A percentile compares a stretch with the other conserved stretches of the same genome.
These are phyloP conservation scores for Trissolcus basalis DNA, from an alignment of 1,140 invertebrate genomes.

Conservation along the genomic window DNA sequence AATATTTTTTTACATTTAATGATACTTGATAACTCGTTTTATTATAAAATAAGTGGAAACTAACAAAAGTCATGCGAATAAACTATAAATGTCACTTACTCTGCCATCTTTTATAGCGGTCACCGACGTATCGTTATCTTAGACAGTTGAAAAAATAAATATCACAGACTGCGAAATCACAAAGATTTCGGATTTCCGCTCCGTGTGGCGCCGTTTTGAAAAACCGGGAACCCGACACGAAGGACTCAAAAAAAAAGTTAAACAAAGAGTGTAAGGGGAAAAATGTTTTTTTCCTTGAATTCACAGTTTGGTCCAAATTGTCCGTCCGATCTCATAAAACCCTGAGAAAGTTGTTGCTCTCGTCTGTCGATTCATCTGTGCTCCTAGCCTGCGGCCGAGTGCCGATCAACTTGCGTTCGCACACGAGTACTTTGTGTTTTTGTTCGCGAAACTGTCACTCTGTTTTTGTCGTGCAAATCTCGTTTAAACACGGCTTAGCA, in stretches of 20 bases:
- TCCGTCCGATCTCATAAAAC: conserved; percentile 64
- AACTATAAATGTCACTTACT: conserved; percentile 26
- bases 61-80: not conserved
- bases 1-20: no score
- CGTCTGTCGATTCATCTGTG: conserved; percentile 59
- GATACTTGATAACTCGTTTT: no score
- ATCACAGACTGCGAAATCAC: conserved; percentile 51
- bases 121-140: conserved; percentile 26
- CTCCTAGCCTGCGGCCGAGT: conserved; percentile 15
- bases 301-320: conserved; percentile 58
- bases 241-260: conserved; percentile 1
- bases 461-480: conserved; percentile 8
- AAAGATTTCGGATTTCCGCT: conserved; percentile 11
- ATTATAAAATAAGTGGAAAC: no score
- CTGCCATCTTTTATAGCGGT: conserved; percentile 20
- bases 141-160: conserved; percentile 33
- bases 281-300: not conserved
- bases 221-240: not conserved
- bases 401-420: conserved; percentile 13
- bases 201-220: conserved; percentile 14
- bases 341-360: conserved; percentile 56
- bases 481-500: conserved; percentile 17
- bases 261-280: not conserved
- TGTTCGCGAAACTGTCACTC: conserved; percentile 14
- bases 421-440: not conserved